Evolutionary conservation across 2,888 invertebrate species (phyloP).

Genomic region (Hyposoter didymator): DNA sequence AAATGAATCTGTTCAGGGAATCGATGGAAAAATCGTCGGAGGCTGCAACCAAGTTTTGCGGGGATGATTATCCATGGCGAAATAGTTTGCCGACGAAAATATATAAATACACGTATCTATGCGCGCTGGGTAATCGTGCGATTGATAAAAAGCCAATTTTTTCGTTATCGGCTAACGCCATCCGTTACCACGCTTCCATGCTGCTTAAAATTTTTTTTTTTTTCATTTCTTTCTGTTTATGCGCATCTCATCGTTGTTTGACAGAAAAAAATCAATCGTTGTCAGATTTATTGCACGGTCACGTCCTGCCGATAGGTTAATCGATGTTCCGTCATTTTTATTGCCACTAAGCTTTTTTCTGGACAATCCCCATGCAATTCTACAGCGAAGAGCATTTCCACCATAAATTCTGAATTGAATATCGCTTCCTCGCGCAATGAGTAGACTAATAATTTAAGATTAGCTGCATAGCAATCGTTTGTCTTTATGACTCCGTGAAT

Average conservation of each 20-base stretch:
- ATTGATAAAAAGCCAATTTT: slow-evolving; percentile 46
- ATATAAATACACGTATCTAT: slow-evolving; percentile 39
- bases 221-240: slow-evolving; percentile 11
- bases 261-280: not conserved
- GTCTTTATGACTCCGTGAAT: no score
- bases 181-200: slow-evolving; percentile 41
- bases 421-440: no score
- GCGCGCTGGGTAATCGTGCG: slow-evolving; percentile 47
- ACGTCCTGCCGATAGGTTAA: not conserved
- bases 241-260: slow-evolving; percentile 10
- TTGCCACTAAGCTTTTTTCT: not conserved
- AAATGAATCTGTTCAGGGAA: not conserved
- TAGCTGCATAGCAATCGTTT: no score
- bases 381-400: no score
- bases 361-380: no score
- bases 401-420: no score
- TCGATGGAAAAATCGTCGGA: not conserved
- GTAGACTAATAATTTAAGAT: no score
- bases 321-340: not conserved
- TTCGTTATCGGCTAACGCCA: slow-evolving; percentile 53
- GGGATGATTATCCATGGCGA: not conserved
- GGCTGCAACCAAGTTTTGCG: not conserved
- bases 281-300: not conserved
- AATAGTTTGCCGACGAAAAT: not conserved
- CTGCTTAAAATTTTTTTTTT: not conserved